A percentile compares a stretch with the other conserved stretches of the same genome.
Conservation (phyloP, 2,797 vertebrate genomes). For the Danio tinwini region DNA sequence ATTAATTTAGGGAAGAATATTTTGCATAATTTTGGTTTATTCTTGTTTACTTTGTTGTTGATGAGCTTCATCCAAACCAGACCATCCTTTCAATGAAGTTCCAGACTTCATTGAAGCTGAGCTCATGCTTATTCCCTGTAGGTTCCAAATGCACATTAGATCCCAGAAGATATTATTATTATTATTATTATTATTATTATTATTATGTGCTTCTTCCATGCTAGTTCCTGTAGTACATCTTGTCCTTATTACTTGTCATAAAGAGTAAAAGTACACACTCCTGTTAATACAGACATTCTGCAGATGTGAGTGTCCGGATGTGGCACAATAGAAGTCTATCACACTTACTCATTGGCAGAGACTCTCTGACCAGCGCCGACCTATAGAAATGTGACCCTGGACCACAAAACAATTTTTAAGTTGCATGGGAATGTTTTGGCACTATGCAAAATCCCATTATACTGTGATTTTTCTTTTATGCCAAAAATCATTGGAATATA, state of each 20-base stretch:
- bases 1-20: background rate
- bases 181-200: constrained; percentile 19
- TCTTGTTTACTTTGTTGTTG: background rate
- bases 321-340: constrained; percentile 1
- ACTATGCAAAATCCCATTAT: no score
- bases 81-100: background rate
- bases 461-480: no score
- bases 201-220: background rate
- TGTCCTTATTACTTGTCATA: constrained; percentile 35
- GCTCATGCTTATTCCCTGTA: constrained; percentile 3
- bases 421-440: no score
- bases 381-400: background rate
- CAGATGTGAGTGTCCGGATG: constrained; percentile 43
- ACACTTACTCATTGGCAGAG: constrained; percentile 6
- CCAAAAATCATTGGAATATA: no score
- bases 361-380: background rate
- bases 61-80: background rate
- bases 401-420: no score
- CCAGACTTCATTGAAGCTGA: background rate
- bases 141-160: constrained; percentile 28
- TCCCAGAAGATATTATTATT: constrained; percentile 39
- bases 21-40: background rate
- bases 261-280: background rate
- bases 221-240: constrained; percentile 31
- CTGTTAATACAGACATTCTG: constrained; percentile 29